Base-by-base conservation (phyloP, 2,797 vertebrate species). In the Sebastes wilsoni region DNA sequence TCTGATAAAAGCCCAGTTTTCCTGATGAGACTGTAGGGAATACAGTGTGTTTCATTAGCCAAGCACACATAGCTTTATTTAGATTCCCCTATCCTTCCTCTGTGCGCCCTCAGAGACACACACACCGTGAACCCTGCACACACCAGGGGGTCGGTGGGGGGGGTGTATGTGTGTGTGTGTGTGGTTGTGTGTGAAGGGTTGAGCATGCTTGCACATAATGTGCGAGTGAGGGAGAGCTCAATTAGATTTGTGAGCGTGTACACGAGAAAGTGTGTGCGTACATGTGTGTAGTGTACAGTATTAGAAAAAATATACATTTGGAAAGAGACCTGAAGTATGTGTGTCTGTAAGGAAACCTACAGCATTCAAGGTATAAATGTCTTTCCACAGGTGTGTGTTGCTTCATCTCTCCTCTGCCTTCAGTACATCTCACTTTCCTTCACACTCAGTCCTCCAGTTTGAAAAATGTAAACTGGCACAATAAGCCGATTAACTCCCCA, bases 1-100 rank as follows among this genome's bases (percentile, higher is more conserved):
- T 88, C 85, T 91, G 87, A 91, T 91, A 94, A 93, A 91, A 94
- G 81, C 83, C 73, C 68, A 62, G 77, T 88, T 93, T 92, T 91
- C 80, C 77, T 95, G 90, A 94, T 93, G 84, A 88, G 88, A 78
- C 93, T 87, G 77, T 68, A 64, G 93, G 94, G 92, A 95, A 93
- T 94, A 81, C 66, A 80, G 79, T 86, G 85, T 80, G 92, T 95
- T 95, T 95, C 92, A 96, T 95, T 95, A 95, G 92, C 91, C 82
- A 78, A 89, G 89, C 86, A 84, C 88, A 91, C 90, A 84, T 73
- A 91, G 89, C 93, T 95, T 96, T 94, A 94, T 95, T 94, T 95
- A 93, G 93, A 93, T 90, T 92, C 88, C 88, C 88, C 90, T 87
- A 92, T 91, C 88, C 92, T 92, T 90, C 82, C 72, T 80, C 87